A percentile compares a stretch with the other conserved stretches of the same genome.
Conservation (phyloP, 2,888 invertebrate genomes). For the Aleiodes alternator region DNA sequence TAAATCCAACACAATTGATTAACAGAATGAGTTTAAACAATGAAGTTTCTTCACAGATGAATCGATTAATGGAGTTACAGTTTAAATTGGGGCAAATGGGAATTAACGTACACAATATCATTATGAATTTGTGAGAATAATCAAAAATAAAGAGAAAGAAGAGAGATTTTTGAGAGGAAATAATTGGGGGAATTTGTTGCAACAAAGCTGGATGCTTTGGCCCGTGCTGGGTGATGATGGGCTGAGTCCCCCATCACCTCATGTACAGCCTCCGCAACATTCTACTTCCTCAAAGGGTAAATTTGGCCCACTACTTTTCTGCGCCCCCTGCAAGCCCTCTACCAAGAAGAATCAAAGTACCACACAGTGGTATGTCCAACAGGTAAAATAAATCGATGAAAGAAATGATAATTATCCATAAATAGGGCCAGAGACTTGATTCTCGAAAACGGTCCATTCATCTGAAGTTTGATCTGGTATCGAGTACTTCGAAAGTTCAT, state of each 20-base stretch:
- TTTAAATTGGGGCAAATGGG: conserved; percentile 12
- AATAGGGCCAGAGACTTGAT: too few relatives aligned
- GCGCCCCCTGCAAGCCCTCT: conserved; percentile 72
- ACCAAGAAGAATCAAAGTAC: conserved; percentile 70
- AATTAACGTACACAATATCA: conserved; percentile 1
- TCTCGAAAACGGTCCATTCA: too few relatives aligned
- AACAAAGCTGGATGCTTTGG: conserved; percentile 72
- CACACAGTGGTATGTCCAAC: conserved; percentile 75
- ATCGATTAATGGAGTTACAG: conserved; percentile 16
- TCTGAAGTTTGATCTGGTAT: too few relatives aligned
- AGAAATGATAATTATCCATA: background rate
- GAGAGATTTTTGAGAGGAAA: conserved; percentile 26
- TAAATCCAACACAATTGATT: background rate
- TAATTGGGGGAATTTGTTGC: conserved; percentile 45
- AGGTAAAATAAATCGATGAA: conserved; percentile 65
- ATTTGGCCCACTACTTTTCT: conserved; percentile 71
- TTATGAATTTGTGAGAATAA: background rate
- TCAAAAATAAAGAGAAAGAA: background rate
- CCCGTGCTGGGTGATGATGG: conserved; percentile 73
- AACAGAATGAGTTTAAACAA: background rate
- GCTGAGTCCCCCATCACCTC: conserved; percentile 71
- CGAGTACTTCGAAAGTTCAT: too few relatives aligned
- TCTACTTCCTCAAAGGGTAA: conserved; percentile 57
- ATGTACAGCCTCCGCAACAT: conserved; percentile 53
- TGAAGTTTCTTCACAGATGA: conserved; percentile 26